These are phyloP conservation scores for Psittacula cyanocephala DNA, from an alignment of 2,113 vertebrate genomes.

Conservation along the genomic window DNA sequence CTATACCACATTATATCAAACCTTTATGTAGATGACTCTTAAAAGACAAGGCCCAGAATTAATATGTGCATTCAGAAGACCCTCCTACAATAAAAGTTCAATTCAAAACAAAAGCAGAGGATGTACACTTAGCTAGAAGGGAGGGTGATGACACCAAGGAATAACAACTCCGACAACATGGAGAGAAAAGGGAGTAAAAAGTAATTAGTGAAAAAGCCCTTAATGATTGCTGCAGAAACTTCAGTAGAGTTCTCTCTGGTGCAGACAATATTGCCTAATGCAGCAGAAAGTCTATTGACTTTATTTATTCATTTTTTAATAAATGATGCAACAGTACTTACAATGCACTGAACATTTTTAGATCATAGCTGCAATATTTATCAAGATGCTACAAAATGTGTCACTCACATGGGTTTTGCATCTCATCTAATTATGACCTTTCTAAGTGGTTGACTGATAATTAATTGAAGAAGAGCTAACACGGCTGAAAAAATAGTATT, in stretches of 20 bases:
- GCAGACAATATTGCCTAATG: not conserved
- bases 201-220: not conserved
- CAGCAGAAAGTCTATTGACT: not conserved
- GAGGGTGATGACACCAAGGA: not conserved
- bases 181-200: not conserved
- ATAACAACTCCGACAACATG: not conserved
- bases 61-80: not conserved
- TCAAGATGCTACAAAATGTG: not conserved
- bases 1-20: not conserved
- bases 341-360: not conserved
- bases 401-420: not conserved
- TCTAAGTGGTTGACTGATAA: not conserved
- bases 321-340: not conserved
- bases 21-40: not conserved
- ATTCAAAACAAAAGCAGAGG: not conserved
- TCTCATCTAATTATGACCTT: not conserved
- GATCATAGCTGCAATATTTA: not conserved
- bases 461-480: not conserved
- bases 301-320: not conserved
- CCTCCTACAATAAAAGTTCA: not conserved
- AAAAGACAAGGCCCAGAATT: not conserved
- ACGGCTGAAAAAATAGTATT: not conserved
- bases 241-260: not conserved
- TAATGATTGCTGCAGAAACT: not conserved
- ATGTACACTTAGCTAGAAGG: not conserved